Evolutionary conservation across 2,797 vertebrate species (phyloP).

Genomic region (Phaenicophaeus curvirostris): DNA sequence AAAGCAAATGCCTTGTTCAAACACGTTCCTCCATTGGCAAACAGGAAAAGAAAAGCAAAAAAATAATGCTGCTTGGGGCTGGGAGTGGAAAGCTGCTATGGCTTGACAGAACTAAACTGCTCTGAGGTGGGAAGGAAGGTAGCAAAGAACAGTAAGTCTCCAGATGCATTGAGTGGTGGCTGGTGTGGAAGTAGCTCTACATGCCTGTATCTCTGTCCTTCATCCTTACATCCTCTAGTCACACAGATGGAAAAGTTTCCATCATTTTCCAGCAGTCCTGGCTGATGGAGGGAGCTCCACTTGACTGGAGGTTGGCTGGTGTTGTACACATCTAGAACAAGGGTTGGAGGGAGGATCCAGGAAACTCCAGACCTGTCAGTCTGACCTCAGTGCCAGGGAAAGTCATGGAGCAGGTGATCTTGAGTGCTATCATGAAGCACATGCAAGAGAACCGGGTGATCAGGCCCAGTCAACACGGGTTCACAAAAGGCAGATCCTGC

Average conservation of each 20-base stretch:
- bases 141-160: background rate
- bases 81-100: background rate
- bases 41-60: background rate
- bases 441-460: too few species aligned
- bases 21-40: background rate
- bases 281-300: too few species aligned
- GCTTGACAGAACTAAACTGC: background rate
- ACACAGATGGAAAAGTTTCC: accelerated
- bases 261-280: too few species aligned
- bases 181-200: background rate
- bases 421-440: too few species aligned
- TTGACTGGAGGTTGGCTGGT: too few species aligned
- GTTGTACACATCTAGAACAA: too few species aligned
- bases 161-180: accelerated
- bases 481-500: too few species aligned
- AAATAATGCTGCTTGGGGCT: background rate
- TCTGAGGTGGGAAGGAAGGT: background rate
- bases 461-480: too few species aligned
- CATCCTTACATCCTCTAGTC: background rate
- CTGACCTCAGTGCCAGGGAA: too few species aligned
- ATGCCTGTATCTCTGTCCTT: background rate
- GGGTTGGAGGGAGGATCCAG: too few species aligned
- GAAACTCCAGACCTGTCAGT: too few species aligned
- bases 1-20: background rate
- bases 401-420: too few species aligned